Evolutionary conservation across 2,797 vertebrate species (phyloP), one percentile per base, ranked within the genome.

Genomic region (Eutrigla gurnardus): DNA sequence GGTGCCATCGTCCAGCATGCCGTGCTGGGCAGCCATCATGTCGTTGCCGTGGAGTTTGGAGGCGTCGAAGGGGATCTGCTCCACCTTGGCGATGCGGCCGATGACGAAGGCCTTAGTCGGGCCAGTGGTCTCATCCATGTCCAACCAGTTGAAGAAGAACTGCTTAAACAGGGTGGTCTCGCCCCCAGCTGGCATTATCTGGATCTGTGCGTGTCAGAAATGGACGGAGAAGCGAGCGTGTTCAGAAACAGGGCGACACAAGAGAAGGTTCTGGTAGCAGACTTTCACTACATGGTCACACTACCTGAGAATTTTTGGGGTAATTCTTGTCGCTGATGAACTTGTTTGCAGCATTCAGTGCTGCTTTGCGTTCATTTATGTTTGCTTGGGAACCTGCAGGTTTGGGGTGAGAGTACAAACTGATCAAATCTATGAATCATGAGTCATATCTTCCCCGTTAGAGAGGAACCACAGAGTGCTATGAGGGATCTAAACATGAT

Each of bases 1-100:
- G 0, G 94, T 92, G 46, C 95, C 94, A 4, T 96, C 88, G 3
- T 96, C 95, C 80, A 94, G 91, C 94, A 96, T 94, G 43, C 85
- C 80, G 0, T 96, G 90, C 62, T 95, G 94, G 17, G 94, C 95
- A 0, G 94, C 94, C 95, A 96, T 96, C 45, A 8, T 0, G 0
- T 61, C 59, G 83, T 92, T 85, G 43, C 32, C 46, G 74, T 95
- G 93, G 45, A 96, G 93, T 32, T 61, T 59, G 37, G 94, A 83
- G 70, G 91, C 57, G 2, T 96, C 93, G 2, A 95, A 96, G 35
- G 95, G 94, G 70, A 94, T 76, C 81, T 90, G 89, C 53, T 86
- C 7, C 70, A 95, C 92, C 0, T 15, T 11, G 14, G 94, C 95
- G 0, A 95, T 92, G 3, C 17, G 6, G 3, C 93, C 92, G 0